A percentile compares a stretch with the other conserved stretches of the same genome.
phyloP scores from a whole-genome alignment of 2,888 invertebrate species.

The Crematogaster levior region DNA sequence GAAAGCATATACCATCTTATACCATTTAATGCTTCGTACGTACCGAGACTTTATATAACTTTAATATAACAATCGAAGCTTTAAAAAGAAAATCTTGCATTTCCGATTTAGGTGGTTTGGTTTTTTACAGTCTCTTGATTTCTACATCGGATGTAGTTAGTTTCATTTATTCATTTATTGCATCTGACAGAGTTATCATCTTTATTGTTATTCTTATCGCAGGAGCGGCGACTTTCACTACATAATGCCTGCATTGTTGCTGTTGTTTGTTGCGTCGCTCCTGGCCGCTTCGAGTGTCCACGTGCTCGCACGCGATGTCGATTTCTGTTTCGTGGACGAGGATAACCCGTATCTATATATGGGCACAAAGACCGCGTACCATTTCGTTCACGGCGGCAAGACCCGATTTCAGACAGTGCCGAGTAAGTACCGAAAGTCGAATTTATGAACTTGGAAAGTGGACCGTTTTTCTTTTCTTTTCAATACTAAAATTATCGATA shows the following conservation, averaged over 20 bases:
- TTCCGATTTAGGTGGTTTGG: not conserved
- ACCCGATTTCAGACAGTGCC: constrained; percentile 88
- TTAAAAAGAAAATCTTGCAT: not conserved
- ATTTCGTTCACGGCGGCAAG: constrained; percentile 89
- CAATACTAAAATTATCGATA: too few relatives aligned
- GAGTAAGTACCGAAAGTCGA: constrained; percentile 87
- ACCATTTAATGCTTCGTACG: not conserved
- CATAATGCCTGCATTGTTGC: constrained; percentile 14
- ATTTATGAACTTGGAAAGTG: too few relatives aligned
- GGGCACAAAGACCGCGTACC: constrained; percentile 92
- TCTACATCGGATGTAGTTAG: not conserved
- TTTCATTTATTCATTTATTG: not conserved
- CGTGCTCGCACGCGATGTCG: constrained; percentile 78
- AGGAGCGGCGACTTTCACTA: constrained; percentile 1
- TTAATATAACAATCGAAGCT: not conserved
- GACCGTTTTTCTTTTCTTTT: too few relatives aligned
- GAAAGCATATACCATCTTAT: not conserved
- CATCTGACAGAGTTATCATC: not conserved
- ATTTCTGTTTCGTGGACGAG: constrained; percentile 88
- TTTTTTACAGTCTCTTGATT: not conserved
- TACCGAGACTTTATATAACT: not conserved
- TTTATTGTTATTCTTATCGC: not conserved
- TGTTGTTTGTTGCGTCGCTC: constrained; percentile 45
- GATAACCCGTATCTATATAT: constrained; percentile 90
- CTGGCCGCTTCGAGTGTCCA: constrained; percentile 45